Base-by-base conservation (phyloP, 1,140 invertebrate species). In the Heliconius melpomene region DNA sequence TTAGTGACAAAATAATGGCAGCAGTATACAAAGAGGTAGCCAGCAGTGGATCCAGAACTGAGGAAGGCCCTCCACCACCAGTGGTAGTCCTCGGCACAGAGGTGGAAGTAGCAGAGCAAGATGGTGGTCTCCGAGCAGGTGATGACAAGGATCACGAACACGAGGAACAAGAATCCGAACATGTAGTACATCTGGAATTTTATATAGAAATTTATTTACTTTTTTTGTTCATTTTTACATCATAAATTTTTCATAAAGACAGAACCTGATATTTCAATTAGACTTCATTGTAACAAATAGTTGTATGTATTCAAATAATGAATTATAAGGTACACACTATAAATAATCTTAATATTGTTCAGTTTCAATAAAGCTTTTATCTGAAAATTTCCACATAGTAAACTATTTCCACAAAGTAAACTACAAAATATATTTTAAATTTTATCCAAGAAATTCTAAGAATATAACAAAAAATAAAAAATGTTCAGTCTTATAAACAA, bases 111-210 rank as follows among this genome's bases (percentile, higher is more conserved):
- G 94, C 99, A 99, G 5, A 99, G 96, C 52, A 99, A 95, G 86
- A 99, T 98, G 16, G 99, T 99, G 23, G 99, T 99, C 95, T 99
- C 98, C 32, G 98, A 99, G 95, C 99, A 99, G 0, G 99, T 99
- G 87, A 99, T 99, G 46, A 99, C 97, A 36, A 99, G 96, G 89
- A 99, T 99, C 79, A 99, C 95, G 94, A 99, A 99, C 66, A 99
- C 99, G 78, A 99, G 95, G 91, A 99, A 99, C 46, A 99, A 95
- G 94, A 99, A 99, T 83, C 99, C 99, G 94, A 99, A 99, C 99
- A 99, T 99, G 95, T 99, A 99, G 93, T 99, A 99, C 95, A 99
- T 99, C 95, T 99, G 98, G n/a, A 92, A 91, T 5, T 13, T 26
- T 7, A 66, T 1, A 66, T 26, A 66, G 9, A 57, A 57, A n/a